Base-by-base conservation (phyloP, 2,797 vertebrate species). In the Cygnus olor region DNA sequence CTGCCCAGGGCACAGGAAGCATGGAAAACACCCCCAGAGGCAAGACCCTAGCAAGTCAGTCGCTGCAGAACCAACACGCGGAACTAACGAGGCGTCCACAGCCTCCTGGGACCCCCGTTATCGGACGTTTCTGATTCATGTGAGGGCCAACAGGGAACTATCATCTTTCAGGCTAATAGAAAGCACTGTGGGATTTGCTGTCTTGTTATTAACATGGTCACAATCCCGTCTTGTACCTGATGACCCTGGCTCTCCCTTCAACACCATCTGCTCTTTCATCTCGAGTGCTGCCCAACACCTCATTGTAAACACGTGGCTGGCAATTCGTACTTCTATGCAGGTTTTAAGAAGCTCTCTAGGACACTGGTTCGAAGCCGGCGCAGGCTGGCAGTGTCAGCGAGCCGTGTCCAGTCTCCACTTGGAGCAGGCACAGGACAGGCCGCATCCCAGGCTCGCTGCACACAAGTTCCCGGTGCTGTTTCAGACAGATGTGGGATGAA, bases 191-290 rank as follows among this genome's bases (percentile, higher is more conserved):
- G 57, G 85, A 92, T 88, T 82, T 93, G 74, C 89, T 85, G 94
- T 72, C 94, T 80, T 36, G 57, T 80, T 87, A 96, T 95, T 92
- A 95, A 94, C 74, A 79, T 90, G 88, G 19, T 80, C 94, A 92
- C 86, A 94, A 80, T 88, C 91, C 83, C 80, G 78, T 94, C 90
- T 47, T 77, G 85, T 85, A 91, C 61, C 86, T 94, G 60, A 65
- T 56, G 92, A 95, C 90, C 91, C 71, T 2, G 22, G 18, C 78
- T 91, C 44, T 20, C 85, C 93, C 94, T 88, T 93, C 96, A 90
- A 11, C 91, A 83, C 96, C 96, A 96, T 96, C 96, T 97, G 96
- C 91, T 94, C 91, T n/a, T 90, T 89, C 95, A 89, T 96, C 88
- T 72, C 21, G 72, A 94, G 91, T 14, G 84, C 90, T 85, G 93